phyloP scores from a whole-genome alignment of 2,888 invertebrate species.

The Melangyna quadrimaculata region DNA sequence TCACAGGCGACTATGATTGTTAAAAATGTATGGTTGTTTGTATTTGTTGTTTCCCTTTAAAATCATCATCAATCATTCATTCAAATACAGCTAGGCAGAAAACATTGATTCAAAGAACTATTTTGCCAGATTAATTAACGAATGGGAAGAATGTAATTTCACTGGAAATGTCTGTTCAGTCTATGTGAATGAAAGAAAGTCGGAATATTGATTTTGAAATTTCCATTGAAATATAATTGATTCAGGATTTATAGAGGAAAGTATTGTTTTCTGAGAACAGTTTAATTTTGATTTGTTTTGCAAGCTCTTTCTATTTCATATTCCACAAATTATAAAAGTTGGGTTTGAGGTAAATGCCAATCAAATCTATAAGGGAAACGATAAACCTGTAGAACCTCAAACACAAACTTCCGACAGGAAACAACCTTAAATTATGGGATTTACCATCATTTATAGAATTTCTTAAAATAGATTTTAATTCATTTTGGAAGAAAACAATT shows the following conservation, averaged over 20 bases:
- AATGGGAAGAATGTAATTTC: constrained; percentile 1
- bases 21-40: background rate
- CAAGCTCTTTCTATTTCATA: too few relatives aligned
- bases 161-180: background rate
- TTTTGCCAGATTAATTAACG: constrained; percentile 1
- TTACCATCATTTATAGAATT: too few relatives aligned
- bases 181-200: background rate
- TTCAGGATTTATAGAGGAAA: background rate
- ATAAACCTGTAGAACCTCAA: too few relatives aligned
- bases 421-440: too few relatives aligned
- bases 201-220: background rate
- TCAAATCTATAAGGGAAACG: too few relatives aligned
- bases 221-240: background rate
- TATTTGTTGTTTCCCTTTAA: background rate
- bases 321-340: too few relatives aligned
- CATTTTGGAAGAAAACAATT: too few relatives aligned
- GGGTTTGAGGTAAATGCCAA: too few relatives aligned
- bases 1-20: background rate
- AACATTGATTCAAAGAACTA: background rate
- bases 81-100: background rate
- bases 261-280: background rate
- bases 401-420: too few relatives aligned
- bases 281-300: too few relatives aligned
- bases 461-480: too few relatives aligned
- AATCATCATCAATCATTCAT: background rate